phyloP scores from a whole-genome alignment of 2,888 invertebrate genomes.

The Drosophila limbata region DNA sequence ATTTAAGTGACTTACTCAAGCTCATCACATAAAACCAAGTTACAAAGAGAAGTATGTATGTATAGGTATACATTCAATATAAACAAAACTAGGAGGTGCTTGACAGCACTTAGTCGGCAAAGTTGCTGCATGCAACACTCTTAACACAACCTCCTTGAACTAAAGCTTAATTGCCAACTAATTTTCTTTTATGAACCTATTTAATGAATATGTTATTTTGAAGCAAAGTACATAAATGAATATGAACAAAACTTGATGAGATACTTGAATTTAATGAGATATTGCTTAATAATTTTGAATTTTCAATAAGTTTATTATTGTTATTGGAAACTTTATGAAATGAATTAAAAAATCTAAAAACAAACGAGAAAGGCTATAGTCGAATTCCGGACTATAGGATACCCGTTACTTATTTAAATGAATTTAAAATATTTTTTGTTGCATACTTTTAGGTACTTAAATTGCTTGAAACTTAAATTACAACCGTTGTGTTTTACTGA shows the following conservation, averaged over 20 bases:
- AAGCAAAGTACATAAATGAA: background rate
- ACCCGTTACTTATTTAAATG: no score
- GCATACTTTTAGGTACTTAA: no score
- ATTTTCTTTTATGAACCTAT: background rate
- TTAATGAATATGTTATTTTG: background rate
- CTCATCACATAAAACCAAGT: slow-evolving; percentile 5
- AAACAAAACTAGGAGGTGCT: slow-evolving; percentile 4
- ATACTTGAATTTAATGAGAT: no score
- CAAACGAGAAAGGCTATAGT: no score
- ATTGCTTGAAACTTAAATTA: no score
- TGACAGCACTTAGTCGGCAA: slow-evolving; percentile 1
- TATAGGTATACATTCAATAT: background rate
- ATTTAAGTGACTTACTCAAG: slow-evolving; percentile 26
- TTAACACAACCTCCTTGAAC: slow-evolving; percentile 1
- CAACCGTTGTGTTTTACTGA: no score
- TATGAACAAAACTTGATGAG: background rate
- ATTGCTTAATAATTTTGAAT: no score
- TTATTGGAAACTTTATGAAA: no score
- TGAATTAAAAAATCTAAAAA: no score
- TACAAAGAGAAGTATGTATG: background rate
- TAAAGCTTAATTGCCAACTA: slow-evolving; percentile 3
- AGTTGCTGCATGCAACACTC: background rate
- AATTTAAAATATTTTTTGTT: no score
- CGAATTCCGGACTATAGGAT: no score
- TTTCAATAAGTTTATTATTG: no score